Percentiles rank a stretch among this genome's conserved stretches.
These are phyloP conservation scores for Rhabdophis nuchalis DNA, from an alignment of 2,797 vertebrate species.

Conservation along the genomic window DNA sequence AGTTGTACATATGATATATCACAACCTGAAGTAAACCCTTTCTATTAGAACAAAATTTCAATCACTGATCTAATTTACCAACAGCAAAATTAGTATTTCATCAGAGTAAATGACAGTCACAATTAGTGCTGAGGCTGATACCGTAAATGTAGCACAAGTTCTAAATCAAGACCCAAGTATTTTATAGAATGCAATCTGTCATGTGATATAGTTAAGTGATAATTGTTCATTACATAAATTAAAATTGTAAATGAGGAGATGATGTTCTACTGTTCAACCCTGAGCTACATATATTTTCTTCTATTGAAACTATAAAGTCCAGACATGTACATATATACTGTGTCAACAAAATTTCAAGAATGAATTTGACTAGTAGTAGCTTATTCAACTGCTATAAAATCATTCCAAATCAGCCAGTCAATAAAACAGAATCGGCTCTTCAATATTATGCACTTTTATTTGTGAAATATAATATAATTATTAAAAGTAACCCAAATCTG, in stretches of 20 bases:
- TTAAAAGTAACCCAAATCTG: neutral
- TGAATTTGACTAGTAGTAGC: conserved; percentile 7
- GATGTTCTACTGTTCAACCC: neutral
- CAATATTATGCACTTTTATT: conserved; percentile 7
- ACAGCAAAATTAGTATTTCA: conserved; percentile 3
- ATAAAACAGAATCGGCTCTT: conserved; percentile 10
- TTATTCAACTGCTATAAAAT: neutral
- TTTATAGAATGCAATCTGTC: neutral
- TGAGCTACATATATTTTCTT: neutral
- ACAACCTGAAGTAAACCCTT: neutral
- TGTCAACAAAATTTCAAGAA: conserved; percentile 41
- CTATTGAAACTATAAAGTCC: conserved; percentile 40
- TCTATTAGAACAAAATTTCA: conserved; percentile 41
- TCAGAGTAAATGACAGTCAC: conserved; percentile 31
- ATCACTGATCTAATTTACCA: conserved; percentile 31
- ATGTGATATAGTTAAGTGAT: conserved; percentile 9
- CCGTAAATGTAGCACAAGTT: neutral
- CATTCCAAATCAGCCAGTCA: neutral
- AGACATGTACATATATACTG: neutral
- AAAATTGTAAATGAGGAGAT: neutral
- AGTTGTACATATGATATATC: neutral
- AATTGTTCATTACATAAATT: conserved; percentile 41
- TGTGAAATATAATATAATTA: neutral
- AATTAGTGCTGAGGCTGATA: neutral
- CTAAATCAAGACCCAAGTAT: neutral